Evolutionary conservation across 2,113 vertebrate species (phyloP), one percentile per base, ranked within the genome.

Genomic region (Catagonus wagneri): DNA sequence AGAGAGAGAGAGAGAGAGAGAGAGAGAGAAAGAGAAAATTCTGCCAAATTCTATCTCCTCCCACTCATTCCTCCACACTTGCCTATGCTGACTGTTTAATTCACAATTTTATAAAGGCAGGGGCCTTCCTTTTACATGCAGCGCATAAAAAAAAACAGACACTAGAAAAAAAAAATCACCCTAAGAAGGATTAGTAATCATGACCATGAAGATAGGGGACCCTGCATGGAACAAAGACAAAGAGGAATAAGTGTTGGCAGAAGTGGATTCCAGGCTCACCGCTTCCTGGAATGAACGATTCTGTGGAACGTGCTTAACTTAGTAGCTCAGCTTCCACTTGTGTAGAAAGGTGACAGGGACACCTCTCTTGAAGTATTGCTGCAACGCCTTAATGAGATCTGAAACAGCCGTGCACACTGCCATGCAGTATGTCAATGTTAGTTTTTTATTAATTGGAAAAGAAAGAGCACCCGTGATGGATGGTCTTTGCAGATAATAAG

Each of bases 371-470:
- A 88, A 66, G n/a, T 25, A 44, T 15, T 27, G 56, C 23, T 32
- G 20, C 71, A 65, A 50, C 16, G 80, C 50, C 58, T 52, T 58
- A 29, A 34, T 72, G 74, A 81, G 69, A 78, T 88, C 2, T 94
- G 76, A 83, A 92, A 76, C 0, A 25, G 69, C 0, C 76, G 27
- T 50, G 20, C 10, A 29, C 11, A 22, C n/a, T 20, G 34, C 61
- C 44, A 54, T 56, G 87, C 0, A 29, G 8, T 7, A 6, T 34
- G 69, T 69, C 54, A 6, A 3, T 13, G 13, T 87, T 60, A 12
- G 16, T 34, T 63, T 81, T 76, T 76, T 25, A 68, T 61, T 86
- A n/a, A 83, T 32, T 71, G 61, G 13, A 93, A 86, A 86, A 95
- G 65, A 65, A 80, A 86, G 12, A 19, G 44, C 25, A 58, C 15